phyloP scores from a whole-genome alignment of 2,888 invertebrate genomes.

The Drosophila nigritarsus region DNA sequence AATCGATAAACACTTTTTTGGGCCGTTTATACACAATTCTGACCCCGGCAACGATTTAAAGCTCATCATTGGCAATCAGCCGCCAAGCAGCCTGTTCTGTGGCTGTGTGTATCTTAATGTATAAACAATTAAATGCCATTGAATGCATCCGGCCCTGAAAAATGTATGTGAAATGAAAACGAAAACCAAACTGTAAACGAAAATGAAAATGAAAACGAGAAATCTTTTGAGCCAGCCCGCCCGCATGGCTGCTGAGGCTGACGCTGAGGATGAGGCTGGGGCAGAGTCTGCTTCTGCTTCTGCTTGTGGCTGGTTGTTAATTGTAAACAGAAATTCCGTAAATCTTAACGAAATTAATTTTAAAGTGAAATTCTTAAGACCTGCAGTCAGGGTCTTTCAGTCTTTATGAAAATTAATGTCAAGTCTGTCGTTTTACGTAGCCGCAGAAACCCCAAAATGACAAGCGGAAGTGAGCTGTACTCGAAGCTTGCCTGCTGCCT shows the following conservation, averaged over 20 bases:
- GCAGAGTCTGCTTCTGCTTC: background rate
- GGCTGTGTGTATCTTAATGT: conserved; percentile 42
- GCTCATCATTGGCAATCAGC: conserved; percentile 23
- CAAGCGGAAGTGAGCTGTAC: conserved; percentile 66
- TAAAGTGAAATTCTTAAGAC: conserved; percentile 67
- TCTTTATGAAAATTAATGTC: conserved; percentile 75
- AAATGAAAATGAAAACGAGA: conserved; percentile 34
- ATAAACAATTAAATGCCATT: conserved; percentile 64
- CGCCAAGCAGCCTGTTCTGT: conserved; percentile 38
- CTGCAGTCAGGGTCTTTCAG: conserved; percentile 23
- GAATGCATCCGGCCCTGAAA: conserved; percentile 65
- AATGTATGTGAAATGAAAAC: conserved; percentile 29
- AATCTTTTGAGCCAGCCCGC: conserved; percentile 33
- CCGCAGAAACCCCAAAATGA: conserved; percentile 69
- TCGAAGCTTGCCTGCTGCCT: conserved; percentile 39
- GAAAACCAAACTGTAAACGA: conserved; percentile 30
- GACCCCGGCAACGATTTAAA: background rate
- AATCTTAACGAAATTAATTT: conserved; percentile 61
- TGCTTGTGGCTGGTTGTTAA: conserved; percentile 39
- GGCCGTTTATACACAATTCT: background rate
- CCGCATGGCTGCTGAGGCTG: conserved; percentile 51
- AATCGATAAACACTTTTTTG: background rate
- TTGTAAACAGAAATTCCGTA: conserved; percentile 53
- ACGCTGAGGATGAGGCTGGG: background rate
- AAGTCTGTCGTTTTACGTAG: conserved; percentile 42